Evolutionary conservation across 2,797 vertebrate species (phyloP).

Genomic region (Ispidina lecontei): DNA sequence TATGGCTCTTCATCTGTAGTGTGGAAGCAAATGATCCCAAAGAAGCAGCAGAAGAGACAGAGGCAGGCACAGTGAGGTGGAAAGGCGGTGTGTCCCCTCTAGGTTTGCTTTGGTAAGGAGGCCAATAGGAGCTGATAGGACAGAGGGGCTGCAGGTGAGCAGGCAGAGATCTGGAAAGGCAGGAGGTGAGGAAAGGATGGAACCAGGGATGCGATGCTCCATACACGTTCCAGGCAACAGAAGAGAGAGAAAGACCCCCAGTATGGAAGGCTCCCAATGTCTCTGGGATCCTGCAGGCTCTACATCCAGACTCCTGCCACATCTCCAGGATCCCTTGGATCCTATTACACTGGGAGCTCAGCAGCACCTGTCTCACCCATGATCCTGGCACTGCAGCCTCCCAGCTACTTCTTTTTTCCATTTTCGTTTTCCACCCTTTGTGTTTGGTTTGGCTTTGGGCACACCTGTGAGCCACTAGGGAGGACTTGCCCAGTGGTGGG

Average conservation of each 20-base stretch:
- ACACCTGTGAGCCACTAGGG: neutral
- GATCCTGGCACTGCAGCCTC: neutral
- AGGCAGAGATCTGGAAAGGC: constrained; percentile 7
- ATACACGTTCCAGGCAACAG: neutral
- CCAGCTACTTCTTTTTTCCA: neutral
- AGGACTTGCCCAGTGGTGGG: neutral
- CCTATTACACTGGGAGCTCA: fast-evolving
- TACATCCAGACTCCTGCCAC: neutral
- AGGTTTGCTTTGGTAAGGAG: constrained; percentile 38
- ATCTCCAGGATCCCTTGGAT: neutral
- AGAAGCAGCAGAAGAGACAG: neutral
- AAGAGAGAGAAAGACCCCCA: neutral
- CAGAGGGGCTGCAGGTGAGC: neutral
- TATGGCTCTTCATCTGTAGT: neutral
- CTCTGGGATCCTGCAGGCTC: neutral
- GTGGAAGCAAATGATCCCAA: neutral
- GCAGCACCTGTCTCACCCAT: neutral
- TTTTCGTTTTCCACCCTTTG: neutral
- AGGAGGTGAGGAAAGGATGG: neutral
- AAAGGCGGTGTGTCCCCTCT: neutral
- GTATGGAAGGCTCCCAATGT: neutral
- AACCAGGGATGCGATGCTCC: neutral
- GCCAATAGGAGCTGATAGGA: neutral
- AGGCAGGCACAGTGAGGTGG: constrained; percentile 46
- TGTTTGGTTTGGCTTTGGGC: neutral